Conservation (phyloP, 2,797 vertebrate genomes). For the Channa striata region DNA sequence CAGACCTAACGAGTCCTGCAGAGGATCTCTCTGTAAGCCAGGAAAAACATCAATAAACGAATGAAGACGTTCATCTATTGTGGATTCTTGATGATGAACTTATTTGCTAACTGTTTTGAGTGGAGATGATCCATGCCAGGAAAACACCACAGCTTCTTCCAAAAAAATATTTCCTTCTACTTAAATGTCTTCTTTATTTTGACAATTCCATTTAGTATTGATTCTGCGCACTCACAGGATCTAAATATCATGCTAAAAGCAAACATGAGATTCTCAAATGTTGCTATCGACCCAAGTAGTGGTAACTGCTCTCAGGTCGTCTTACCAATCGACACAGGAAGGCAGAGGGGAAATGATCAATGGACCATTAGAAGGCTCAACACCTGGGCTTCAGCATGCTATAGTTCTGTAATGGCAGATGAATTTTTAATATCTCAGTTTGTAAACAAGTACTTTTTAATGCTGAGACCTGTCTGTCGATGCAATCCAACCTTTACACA, state of each 20-base stretch:
- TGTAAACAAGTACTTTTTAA: conserved; percentile 1
- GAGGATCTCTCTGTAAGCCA: not conserved
- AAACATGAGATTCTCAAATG: conserved; percentile 27
- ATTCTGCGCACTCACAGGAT: conserved; percentile 37
- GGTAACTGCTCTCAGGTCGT: conserved; percentile 9
- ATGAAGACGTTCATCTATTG: not conserved
- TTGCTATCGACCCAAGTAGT: conserved; percentile 14
- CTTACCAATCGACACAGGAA: conserved; percentile 5
- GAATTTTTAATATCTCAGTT: not conserved
- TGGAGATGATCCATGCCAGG: not conserved
- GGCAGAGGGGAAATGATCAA: conserved; percentile 24
- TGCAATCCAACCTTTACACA: not conserved
- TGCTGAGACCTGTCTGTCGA: too few relatives aligned
- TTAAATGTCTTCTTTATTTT: conserved; percentile 15
- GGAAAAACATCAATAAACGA: too few relatives aligned
- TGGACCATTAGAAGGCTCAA: conserved; percentile 15
- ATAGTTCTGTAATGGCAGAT: not conserved
- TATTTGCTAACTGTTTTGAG: not conserved
- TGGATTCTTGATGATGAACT: not conserved
- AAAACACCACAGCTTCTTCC: conserved; percentile 8
- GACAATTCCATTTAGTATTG: conserved; percentile 16
- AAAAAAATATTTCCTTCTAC: not conserved
- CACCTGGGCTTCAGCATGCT: not conserved
- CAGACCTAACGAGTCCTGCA: too few relatives aligned
- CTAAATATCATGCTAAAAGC: conserved; percentile 11